phyloP scores from a whole-genome alignment of 2,888 invertebrate species.

The Chloroclysta siterata region DNA sequence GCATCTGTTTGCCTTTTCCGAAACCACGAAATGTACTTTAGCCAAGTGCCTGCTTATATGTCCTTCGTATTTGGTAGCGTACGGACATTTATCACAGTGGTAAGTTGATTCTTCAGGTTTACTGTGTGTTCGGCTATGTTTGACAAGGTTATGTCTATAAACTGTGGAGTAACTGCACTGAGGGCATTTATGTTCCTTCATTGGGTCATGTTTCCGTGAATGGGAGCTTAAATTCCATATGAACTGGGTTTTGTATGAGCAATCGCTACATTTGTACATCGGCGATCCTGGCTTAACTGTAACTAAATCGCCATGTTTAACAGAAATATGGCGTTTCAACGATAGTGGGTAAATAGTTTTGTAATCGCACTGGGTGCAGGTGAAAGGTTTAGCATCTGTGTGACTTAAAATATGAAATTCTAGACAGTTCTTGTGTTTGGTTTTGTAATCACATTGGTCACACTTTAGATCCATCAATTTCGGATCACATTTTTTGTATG shows the following conservation, averaged over 20 bases:
- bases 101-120: constrained; percentile 41
- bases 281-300: constrained; percentile 7
- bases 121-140: constrained; percentile 53
- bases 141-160: constrained; percentile 52
- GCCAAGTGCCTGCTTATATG: constrained; percentile 66
- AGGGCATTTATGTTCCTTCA: constrained; percentile 19
- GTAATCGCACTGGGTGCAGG: constrained; percentile 57
- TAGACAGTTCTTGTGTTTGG: constrained; percentile 59
- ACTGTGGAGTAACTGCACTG: constrained; percentile 38
- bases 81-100: constrained; percentile 67
- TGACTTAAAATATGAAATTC: constrained; percentile 57
- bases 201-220: constrained; percentile 33
- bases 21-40: constrained; percentile 64
- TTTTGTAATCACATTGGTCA: constrained; percentile 47
- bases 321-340: constrained; percentile 54
- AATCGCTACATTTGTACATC: constrained; percentile 37
- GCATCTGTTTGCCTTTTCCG: constrained; percentile 60
- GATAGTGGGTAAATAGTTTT: constrained; percentile 60
- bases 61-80: constrained; percentile 62
- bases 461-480: constrained; percentile 54
- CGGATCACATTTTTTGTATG: constrained; percentile 5
- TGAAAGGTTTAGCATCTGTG: constrained; percentile 48
- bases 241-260: constrained; percentile 43
- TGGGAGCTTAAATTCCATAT: constrained; percentile 56
- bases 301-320: constrained; percentile 50